phyloP scores from a whole-genome alignment of 2,797 vertebrate genomes.

The Pseudomugil tenellus region DNA sequence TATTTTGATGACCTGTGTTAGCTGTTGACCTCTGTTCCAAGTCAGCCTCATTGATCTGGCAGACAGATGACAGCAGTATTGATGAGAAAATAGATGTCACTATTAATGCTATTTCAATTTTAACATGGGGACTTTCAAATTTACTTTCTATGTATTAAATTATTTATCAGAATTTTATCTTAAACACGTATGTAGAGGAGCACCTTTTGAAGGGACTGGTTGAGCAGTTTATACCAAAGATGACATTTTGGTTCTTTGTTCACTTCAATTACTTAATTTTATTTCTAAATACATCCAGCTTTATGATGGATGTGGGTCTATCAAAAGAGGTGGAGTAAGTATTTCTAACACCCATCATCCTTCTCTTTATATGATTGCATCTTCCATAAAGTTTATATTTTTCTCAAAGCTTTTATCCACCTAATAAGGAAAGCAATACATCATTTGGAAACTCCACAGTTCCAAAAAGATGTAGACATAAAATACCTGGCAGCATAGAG shows the following conservation, averaged over 20 bases:
- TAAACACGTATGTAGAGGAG: background rate
- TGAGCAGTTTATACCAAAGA: background rate
- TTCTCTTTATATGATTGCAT: conserved; percentile 56
- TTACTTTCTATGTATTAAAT: background rate
- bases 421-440: conserved; percentile 57
- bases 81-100: background rate
- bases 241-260: background rate
- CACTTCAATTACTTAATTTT: background rate
- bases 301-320: conserved; percentile 21
- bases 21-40: too few relatives aligned
- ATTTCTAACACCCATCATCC: conserved; percentile 37
- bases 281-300: background rate
- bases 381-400: conserved; percentile 52
- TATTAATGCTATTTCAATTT: background rate
- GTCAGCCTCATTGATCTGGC: too few relatives aligned
- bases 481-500: conserved; percentile 54
- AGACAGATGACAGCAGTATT: too few relatives aligned
- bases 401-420: conserved; percentile 50
- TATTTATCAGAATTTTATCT: background rate
- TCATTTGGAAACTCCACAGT: conserved; percentile 60
- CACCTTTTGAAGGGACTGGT: background rate
- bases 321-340: conserved; percentile 23
- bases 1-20: too few relatives aligned
- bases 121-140: background rate
- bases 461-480: conserved; percentile 50